Conservation (phyloP, 2,888 invertebrate species). For the Coremacera marginata region DNA sequence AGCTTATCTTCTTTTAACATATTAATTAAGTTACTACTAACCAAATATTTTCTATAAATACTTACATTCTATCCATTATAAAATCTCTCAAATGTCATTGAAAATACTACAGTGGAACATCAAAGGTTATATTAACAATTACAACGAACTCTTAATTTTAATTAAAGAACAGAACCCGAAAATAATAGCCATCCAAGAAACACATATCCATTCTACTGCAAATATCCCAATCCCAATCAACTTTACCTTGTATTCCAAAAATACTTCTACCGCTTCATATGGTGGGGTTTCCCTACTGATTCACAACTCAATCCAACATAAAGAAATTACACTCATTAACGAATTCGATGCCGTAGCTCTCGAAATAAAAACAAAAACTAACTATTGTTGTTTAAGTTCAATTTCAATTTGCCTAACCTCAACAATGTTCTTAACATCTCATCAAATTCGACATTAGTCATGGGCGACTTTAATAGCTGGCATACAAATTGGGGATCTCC, state of each 20-base stretch:
- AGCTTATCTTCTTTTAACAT: background rate
- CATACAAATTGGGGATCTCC: slow-evolving; percentile 2
- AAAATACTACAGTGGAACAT: too few relatives aligned
- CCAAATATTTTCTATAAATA: too few relatives aligned
- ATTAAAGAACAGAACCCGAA: background rate
- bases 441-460: background rate
- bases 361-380: slow-evolving; percentile 12
- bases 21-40: too few relatives aligned
- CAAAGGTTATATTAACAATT: too few relatives aligned
- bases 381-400: background rate
- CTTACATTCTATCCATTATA: too few relatives aligned
- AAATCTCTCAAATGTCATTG: background rate
- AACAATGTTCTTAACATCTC: background rate
- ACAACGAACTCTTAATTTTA: background rate
- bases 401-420: background rate
- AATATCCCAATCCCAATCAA: slow-evolving; percentile 23
- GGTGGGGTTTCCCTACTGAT: slow-evolving; percentile 26
- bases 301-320: slow-evolving; percentile 24
- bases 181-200: slow-evolving; percentile 12
- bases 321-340: slow-evolving; percentile 1
- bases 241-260: background rate
- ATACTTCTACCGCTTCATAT: background rate
- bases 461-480: slow-evolving; percentile 11
- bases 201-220: background rate
- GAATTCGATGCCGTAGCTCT: slow-evolving; percentile 21